A percentile compares a stretch with the other conserved stretches of the same genome.
phyloP scores from a whole-genome alignment of 2,888 invertebrate species.

The Cataglyphis altisquamis region DNA sequence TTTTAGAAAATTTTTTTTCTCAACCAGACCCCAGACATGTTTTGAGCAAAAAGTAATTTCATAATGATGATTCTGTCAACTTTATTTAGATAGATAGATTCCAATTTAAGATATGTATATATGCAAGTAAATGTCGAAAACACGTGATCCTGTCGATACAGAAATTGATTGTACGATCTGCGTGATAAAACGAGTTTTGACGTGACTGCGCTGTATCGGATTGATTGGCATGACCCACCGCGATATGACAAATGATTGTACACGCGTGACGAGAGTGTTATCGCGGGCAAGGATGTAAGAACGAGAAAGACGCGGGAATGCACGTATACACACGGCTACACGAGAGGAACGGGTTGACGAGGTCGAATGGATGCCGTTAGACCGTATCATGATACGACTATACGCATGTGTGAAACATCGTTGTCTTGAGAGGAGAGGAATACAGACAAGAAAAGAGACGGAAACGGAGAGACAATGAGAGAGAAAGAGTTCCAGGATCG shows the following conservation, averaged over 20 bases:
- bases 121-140: background rate
- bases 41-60: background rate
- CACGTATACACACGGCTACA: slow-evolving; percentile 66
- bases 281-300: slow-evolving; percentile 47
- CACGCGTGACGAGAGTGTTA: slow-evolving; percentile 49
- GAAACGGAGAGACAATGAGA: slow-evolving; percentile 27
- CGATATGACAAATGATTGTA: slow-evolving; percentile 43
- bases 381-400: slow-evolving; percentile 71
- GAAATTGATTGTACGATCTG: slow-evolving; percentile 19
- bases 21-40: background rate
- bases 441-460: slow-evolving; percentile 42
- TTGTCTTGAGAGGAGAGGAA: slow-evolving; percentile 35
- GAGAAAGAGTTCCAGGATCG: slow-evolving; percentile 62
- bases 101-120: background rate
- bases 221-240: slow-evolving; percentile 27
- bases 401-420: slow-evolving; percentile 62
- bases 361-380: slow-evolving; percentile 80
- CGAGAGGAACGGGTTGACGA: slow-evolving; percentile 72
- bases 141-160: background rate
- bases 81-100: background rate
- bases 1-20: background rate
- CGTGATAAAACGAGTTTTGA: slow-evolving; percentile 33
- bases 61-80: background rate
- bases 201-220: slow-evolving; percentile 12
- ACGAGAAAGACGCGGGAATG: slow-evolving; percentile 70